Evolutionary conservation across 2,113 vertebrate genomes (phyloP).

Genomic region (Shinisaurus crocodilurus): DNA sequence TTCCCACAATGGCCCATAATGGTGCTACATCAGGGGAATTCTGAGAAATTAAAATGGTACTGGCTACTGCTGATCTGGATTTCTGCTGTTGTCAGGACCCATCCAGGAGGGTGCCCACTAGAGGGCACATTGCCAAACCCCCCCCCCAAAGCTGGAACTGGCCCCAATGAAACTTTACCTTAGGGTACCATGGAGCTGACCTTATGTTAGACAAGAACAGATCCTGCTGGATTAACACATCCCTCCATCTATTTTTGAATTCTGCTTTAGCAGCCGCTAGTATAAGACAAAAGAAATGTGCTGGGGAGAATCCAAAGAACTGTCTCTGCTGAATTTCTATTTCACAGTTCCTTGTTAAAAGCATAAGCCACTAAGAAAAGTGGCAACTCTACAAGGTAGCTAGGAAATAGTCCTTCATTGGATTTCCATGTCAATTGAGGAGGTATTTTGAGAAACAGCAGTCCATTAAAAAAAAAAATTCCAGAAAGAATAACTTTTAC

Average conservation of each 20-base stretch:
- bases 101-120: neutral
- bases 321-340: neutral
- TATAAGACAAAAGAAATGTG: neutral
- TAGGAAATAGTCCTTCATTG: neutral
- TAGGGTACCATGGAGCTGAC: too few relatives aligned
- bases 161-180: neutral
- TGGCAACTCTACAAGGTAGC: too few relatives aligned
- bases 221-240: neutral
- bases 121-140: too few relatives aligned
- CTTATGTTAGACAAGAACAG: too few relatives aligned
- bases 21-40: too few relatives aligned
- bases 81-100: neutral
- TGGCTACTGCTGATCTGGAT: too few relatives aligned
- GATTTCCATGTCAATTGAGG: neutral
- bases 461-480: neutral
- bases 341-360: neutral
- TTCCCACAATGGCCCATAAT: too few relatives aligned
- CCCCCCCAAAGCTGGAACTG: neutral
- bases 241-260: neutral
- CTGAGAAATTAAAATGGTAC: too few relatives aligned
- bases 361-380: neutral
- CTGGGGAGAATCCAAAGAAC: neutral
- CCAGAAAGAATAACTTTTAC: neutral
- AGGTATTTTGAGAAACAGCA: neutral
- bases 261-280: neutral